These are phyloP conservation scores for Onthophagus sagittarius DNA, from an alignment of 2,888 invertebrate genomes.

Conservation along the genomic window DNA sequence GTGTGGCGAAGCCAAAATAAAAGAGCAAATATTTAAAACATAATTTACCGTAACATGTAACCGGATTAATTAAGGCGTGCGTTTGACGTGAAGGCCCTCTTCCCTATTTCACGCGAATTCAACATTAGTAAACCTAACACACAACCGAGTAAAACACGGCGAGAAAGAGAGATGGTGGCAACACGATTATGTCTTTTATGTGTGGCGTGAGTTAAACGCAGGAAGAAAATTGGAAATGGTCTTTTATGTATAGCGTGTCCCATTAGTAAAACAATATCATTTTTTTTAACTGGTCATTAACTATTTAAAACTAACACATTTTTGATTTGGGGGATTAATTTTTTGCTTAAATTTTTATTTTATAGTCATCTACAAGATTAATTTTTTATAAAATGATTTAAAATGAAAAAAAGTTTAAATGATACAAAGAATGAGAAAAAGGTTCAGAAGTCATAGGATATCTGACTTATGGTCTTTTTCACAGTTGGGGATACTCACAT, in stretches of 20 bases:
- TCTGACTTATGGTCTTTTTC: not conserved
- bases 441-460: not conserved
- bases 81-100: conserved; percentile 24
- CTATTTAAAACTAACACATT: no score
- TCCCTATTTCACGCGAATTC: conserved; percentile 34
- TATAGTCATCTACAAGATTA: no score
- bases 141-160: conserved; percentile 33
- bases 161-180: conserved; percentile 29
- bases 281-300: not conserved
- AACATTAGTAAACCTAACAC: conserved; percentile 30
- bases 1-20: conserved; percentile 16
- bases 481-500: conserved; percentile 14
- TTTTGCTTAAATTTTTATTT: no score
- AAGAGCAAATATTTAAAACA: conserved; percentile 36
- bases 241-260: conserved; percentile 33
- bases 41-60: conserved; percentile 34
- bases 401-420: no score
- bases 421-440: not conserved
- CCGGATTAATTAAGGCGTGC: conserved; percentile 36
- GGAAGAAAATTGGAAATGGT: conserved; percentile 36
- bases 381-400: no score
- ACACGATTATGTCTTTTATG: conserved; percentile 15
- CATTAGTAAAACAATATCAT: conserved; percentile 36
- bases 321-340: no score
- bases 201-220: conserved; percentile 23